Base-by-base conservation (phyloP, 2,888 invertebrate genomes). In the Caradrina clavipalpis region DNA sequence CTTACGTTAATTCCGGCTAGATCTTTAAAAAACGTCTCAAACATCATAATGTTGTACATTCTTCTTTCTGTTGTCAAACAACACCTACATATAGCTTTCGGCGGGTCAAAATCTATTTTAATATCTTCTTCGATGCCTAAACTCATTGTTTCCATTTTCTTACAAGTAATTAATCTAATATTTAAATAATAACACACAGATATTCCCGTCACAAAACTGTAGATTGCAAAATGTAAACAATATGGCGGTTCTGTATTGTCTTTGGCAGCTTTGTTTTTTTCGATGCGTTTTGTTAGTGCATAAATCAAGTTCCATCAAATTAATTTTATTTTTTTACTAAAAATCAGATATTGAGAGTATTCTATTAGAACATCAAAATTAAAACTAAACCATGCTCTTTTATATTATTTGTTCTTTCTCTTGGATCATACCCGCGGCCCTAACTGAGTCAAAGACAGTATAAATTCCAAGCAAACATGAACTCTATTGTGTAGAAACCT, bases 1-100 rank as follows among this genome's bases (percentile, higher is more conserved):
- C 93, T 92, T 71, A 95, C 95, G 39, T 87, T 85, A 53, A 95
- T 85, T 17, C 90, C 91, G 2, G 92, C 87, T 69, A 95, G 87
- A 75, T 94, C 93, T 47, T 82, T 76, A 55, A 94, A 91, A 81
- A 88, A 83, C 0, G 79, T 62, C 3, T 82, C 79, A 54, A 84
- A 90, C 2, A 69, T 17, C 0, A 69, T 60, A 0, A 89, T 87
- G 72, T 79, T 85, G 2, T 68, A 69, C 88, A 94, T 90, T n/a
- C 78, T 82, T 50, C 86, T 88, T 11, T 92, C 88, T 1, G 90
- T 92, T 0, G 89, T 85, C 31, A 95, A 89, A 88, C 95, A 95
- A 69, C 93, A 93, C 45, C 95, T 86, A 61, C 95, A 95, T 26
- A 95, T 88, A 1, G 87, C 72, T 66, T 86, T 88, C 0, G 70